These are phyloP conservation scores for Galerucella calmariensis DNA, from an alignment of 2,888 invertebrate species.

Conservation along the genomic window DNA sequence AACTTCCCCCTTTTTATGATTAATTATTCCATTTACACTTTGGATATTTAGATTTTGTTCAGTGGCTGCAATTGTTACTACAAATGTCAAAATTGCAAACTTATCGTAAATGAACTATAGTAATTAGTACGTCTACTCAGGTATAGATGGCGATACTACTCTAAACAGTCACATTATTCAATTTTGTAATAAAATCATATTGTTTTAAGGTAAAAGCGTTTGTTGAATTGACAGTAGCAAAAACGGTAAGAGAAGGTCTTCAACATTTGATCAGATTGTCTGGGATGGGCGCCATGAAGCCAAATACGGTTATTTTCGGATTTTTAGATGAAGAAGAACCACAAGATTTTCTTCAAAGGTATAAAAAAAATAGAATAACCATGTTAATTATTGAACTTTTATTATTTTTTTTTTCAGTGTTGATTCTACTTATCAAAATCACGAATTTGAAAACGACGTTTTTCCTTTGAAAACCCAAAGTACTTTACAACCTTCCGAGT, in stretches of 20 bases:
- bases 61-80: too few species aligned
- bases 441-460: constrained; percentile 68
- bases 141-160: too few species aligned
- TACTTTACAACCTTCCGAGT: constrained; percentile 68
- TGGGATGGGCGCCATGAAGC: constrained; percentile 99
- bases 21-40: too few species aligned
- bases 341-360: constrained; percentile 83
- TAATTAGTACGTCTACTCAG: too few species aligned
- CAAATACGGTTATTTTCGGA: constrained; percentile 95
- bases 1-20: too few species aligned
- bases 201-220: constrained; percentile 93
- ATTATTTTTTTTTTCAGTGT: constrained; percentile 63
- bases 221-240: constrained; percentile 90
- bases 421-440: constrained; percentile 72
- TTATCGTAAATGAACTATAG: too few species aligned
- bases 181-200: too few species aligned
- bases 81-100: too few species aligned
- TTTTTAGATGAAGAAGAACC: constrained; percentile 85
- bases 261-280: constrained; percentile 91
- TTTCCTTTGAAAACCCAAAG: constrained; percentile 68
- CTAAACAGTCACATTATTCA: too few species aligned
- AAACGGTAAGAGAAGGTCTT: constrained; percentile 87
- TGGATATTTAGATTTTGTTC: too few species aligned
- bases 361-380: constrained; percentile 17
- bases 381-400: background rate